Percentiles rank a stretch among this genome's conserved stretches.
Evolutionary conservation across 1,140 invertebrate genomes (phyloP).

Genomic region (Solen grandis): DNA sequence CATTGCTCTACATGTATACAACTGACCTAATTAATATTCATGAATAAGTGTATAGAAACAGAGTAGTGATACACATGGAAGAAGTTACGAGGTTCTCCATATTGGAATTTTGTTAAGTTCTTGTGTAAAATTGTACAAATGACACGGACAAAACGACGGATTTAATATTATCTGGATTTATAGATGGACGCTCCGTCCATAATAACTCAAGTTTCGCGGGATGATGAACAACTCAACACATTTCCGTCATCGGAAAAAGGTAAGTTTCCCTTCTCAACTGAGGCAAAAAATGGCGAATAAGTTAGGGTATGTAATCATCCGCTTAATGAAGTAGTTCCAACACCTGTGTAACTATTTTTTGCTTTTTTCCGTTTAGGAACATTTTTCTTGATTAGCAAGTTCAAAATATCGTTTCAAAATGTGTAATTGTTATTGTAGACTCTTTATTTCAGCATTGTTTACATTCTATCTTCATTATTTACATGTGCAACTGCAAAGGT

Average conservation of each 20-base stretch:
- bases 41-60: constrained; percentile 56
- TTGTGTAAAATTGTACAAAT: constrained; percentile 11
- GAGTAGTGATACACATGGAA: constrained; percentile 53
- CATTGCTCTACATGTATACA: no score
- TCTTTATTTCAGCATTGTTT: constrained; percentile 17
- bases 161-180: constrained; percentile 74
- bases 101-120: constrained; percentile 27
- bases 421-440: no score
- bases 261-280: constrained; percentile 82
- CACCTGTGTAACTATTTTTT: constrained; percentile 22
- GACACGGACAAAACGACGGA: constrained; percentile 68
- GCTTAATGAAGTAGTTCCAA: constrained; percentile 48
- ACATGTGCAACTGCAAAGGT: constrained; percentile 30
- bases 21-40: constrained; percentile 55
- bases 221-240: constrained; percentile 96
- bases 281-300: constrained; percentile 57
- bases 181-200: constrained; percentile 99
- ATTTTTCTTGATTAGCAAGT: not conserved
- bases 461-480: constrained; percentile 31
- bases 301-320: constrained; percentile 23
- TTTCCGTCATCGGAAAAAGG: constrained; percentile 93
- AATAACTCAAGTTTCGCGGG: constrained; percentile 97
- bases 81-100: constrained; percentile 42
- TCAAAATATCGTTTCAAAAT: no score
- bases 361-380: not conserved